Evolutionary conservation across 1,140 invertebrate species (phyloP), one percentile per base, ranked within the genome.

Genomic region (Chelonus insularis): DNA sequence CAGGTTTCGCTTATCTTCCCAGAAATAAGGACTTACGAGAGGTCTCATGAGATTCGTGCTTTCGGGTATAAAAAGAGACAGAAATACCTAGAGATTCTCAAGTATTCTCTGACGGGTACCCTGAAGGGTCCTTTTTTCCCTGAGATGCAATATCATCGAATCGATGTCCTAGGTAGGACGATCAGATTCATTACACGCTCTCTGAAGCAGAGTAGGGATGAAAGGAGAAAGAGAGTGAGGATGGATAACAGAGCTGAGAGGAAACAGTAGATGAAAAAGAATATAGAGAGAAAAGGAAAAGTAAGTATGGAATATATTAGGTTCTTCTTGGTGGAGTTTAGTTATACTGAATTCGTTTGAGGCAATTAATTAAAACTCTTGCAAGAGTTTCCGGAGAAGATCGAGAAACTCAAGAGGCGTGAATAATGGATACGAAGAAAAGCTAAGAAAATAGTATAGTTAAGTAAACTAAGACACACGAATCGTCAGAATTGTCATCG

Each of bases 1-100:
- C 63, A 52, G 60, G 63, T 62, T 69, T 68, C 62, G 60, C 60
- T 71, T 71, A 71, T 71, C 65, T 58, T 58, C 41, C 39, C 56
- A 20, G 64, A 55, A 43, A 41, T 32, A 66, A 69, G 60, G 62
- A 66, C 62, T 62, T 69, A 62, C 55, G 68, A 72, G 69, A 59
- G 57, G 60, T 66, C 69, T 62, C 65, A 54, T 8, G 70, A 64
- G 58, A 59, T 64, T 29, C 39, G 51, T 55, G 51, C 58, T 54
- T 37, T 23, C 21, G 11, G 41, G 25, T 32, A 14, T 14, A 29
- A 29, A 14, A 57, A 57, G 45, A 25, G 23, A 20, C n/a, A 41
- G 21, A 39, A 5, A 39, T 12, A 43, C 9, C 20, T 11, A 8
- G 11, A 50, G 4, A 50, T 8, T 43, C 12, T 43, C 41, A 0